phyloP scores from a whole-genome alignment of 2,797 vertebrate genomes.

The Ispidina picta region DNA sequence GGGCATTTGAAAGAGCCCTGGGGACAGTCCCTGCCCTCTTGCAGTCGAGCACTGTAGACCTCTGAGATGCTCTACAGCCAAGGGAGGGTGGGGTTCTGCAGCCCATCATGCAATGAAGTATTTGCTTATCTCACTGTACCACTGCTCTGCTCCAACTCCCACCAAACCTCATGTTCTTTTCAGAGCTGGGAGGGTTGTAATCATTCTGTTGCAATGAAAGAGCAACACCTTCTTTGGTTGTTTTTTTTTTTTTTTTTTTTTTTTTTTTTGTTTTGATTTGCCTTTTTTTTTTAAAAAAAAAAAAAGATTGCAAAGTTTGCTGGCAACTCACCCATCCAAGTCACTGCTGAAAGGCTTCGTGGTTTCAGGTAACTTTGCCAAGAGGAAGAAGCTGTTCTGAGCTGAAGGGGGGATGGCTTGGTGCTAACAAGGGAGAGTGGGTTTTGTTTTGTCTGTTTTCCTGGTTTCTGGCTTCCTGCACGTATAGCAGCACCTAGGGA shows the following conservation, averaged over 20 bases:
- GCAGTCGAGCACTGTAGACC: no score
- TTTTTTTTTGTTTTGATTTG: no score
- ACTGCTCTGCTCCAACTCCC: neutral
- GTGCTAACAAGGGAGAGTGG: neutral
- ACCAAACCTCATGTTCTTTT: neutral
- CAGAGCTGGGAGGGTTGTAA: neutral
- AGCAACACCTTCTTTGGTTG: neutral
- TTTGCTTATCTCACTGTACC: neutral
- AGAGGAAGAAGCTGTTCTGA: neutral
- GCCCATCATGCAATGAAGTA: neutral
- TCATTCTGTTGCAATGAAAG: neutral
- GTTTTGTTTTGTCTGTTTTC: neutral
- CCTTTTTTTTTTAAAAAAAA: no score
- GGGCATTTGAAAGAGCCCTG: neutral
- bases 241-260: no score
- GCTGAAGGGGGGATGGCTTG: neutral
- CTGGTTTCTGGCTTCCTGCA: neutral
- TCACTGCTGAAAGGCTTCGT: neutral
- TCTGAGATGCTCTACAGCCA: neutral
- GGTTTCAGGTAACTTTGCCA: neutral
- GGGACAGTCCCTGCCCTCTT: neutral
- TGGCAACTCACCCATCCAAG: neutral
- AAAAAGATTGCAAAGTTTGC: neutral
- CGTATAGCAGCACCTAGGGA: neutral
- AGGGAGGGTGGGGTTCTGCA: neutral